These are phyloP conservation scores for Pangasius larnaudii DNA, from an alignment of 2,797 vertebrate genomes.

Conservation along the genomic window DNA sequence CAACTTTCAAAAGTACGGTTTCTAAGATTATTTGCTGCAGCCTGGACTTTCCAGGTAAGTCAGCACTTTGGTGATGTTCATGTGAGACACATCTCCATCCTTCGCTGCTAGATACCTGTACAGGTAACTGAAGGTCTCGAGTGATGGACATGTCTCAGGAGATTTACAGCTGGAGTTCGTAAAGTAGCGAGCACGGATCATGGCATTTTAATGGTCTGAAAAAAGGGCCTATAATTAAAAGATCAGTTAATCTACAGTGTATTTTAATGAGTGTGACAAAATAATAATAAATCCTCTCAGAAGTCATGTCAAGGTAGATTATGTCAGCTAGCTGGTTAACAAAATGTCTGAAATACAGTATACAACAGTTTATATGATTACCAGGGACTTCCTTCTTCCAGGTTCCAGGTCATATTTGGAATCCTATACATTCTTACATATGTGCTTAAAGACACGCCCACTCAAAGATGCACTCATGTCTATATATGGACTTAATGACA, in stretches of 20 bases:
- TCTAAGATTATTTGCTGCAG: slow-evolving; percentile 60
- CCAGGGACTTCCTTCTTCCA: background rate
- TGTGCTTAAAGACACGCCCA: background rate
- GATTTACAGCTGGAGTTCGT: slow-evolving; percentile 52
- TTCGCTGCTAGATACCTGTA: background rate
- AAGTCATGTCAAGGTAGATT: background rate
- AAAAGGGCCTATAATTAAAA: background rate
- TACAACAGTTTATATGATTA: background rate
- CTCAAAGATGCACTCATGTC: background rate
- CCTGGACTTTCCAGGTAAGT: slow-evolving; percentile 71
- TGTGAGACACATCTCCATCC: slow-evolving; percentile 47
- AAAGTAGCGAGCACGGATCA: slow-evolving; percentile 70
- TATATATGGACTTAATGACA: background rate
- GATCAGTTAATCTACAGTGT: background rate
- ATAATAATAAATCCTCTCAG: background rate
- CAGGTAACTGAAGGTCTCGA: background rate
- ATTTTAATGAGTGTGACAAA: background rate
- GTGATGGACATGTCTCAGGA: background rate
- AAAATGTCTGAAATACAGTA: background rate
- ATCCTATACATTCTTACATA: background rate
- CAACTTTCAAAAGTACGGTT: background rate
- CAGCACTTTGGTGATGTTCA: slow-evolving; percentile 60
- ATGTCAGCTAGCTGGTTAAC: background rate
- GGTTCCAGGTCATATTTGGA: background rate
- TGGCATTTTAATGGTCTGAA: slow-evolving; percentile 71